phyloP scores from a whole-genome alignment of 1,140 invertebrate genomes.

The Notospermus geniculatus region DNA sequence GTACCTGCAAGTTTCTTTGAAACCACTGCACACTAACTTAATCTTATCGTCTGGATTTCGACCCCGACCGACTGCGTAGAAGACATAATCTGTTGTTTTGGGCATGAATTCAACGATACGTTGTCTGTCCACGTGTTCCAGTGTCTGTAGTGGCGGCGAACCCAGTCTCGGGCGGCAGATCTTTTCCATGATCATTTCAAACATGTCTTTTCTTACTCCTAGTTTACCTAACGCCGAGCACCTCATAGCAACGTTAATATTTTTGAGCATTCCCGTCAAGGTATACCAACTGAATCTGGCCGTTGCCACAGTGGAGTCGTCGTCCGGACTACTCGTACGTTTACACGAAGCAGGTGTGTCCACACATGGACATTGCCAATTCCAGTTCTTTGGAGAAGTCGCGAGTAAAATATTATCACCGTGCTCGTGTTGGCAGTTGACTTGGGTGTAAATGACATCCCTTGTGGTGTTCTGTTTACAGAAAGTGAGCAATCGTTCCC shows the following conservation, averaged over 20 bases:
- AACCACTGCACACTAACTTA: no score
- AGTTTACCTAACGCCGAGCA: conserved; percentile 3
- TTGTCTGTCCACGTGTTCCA: no score
- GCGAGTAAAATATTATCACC: neutral
- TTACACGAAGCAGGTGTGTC: conserved; percentile 5
- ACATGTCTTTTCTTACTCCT: neutral
- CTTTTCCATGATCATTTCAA: neutral
- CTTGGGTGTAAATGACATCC: no score
- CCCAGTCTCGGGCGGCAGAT: neutral
- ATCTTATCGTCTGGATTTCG: no score
- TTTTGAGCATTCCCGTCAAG: neutral
- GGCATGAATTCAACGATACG: no score
- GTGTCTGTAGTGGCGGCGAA: no score
- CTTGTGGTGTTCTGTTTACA: no score
- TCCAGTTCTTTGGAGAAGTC: neutral
- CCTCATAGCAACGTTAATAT: neutral
- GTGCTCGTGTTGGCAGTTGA: no score
- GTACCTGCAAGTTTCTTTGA: no score
- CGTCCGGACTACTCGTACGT: neutral
- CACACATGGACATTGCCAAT: conserved; percentile 6
- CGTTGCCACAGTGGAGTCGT: neutral
- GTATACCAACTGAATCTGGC: neutral
- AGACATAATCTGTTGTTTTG: no score
- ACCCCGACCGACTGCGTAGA: no score
- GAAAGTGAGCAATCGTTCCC: no score